Base-by-base conservation (phyloP, 2,113 vertebrate species). In the Microcebus jonahi region DNA sequence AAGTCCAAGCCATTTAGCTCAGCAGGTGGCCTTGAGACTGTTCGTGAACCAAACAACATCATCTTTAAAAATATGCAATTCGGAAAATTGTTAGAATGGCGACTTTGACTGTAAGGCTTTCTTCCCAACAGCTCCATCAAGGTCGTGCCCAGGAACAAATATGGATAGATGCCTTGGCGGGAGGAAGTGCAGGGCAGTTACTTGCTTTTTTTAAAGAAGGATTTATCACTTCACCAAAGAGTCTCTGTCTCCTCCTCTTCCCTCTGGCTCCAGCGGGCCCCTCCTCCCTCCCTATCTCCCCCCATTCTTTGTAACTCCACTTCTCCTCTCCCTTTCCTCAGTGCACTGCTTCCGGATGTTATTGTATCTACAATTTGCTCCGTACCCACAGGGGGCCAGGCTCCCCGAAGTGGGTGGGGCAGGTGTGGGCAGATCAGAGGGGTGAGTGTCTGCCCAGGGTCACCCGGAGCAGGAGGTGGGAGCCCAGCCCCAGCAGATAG, bases 121-220 rank as follows among this genome's bases (percentile, higher is more conserved):
- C 9, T 27, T 48, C 70, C 57, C 42, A 39, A 2, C 39, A 10
- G 21, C 8, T 15, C 57, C 27, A 8, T 27, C 48, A 3, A 8
- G 4, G 1, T 34, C 2, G 0, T 3, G 27, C 59, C 3, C 13
- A 55, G 0, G 23, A 20, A 3, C n/a, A 9, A 61, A 55, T 2
- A 39, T 17, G 53, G 91, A 29, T 31, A 55, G 53, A 20, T 9
- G 67, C n/a, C n/a, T 9, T 10, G 36, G 3, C 0, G 2, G 55
- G 8, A 14, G 6, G 88, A 25, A n/a, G 15, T 25, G 1, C 67
- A 10, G 8, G 57, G 29, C 14, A 25, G 9, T 48, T 4, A 1
- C 76, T 8, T 12, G 34, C 75, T 75, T 61, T 25, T 3, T 42
- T 42, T 42, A 42, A 65, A 39, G 81, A 57, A 90, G 87, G 71